Conservation (phyloP, 1,140 invertebrate species). For the Drosophila kurseongensis region DNA sequence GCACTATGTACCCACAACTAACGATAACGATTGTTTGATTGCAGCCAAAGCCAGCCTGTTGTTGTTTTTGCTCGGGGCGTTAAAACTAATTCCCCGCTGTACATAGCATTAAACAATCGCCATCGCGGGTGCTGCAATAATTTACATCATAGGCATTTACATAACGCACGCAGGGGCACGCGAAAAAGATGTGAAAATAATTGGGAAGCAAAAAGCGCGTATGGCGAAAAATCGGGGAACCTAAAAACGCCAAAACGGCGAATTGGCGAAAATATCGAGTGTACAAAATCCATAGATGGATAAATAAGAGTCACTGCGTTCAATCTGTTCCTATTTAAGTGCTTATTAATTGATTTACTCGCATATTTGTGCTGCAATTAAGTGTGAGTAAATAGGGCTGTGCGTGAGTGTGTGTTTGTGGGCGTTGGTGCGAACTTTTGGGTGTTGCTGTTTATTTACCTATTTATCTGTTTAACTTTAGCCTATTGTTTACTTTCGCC, state of each 20-base stretch:
- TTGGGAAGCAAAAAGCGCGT: slow-evolving; percentile 31
- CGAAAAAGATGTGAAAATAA: slow-evolving; percentile 29
- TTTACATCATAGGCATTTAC: slow-evolving; percentile 47
- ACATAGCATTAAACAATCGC: slow-evolving; percentile 48
- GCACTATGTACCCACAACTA: background rate
- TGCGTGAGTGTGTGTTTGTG: slow-evolving; percentile 11
- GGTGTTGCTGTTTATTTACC: slow-evolving; percentile 51
- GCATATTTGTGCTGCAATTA: slow-evolving; percentile 55
- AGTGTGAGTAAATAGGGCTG: slow-evolving; percentile 39
- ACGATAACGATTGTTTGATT: slow-evolving; percentile 9
- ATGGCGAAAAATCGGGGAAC: slow-evolving; percentile 41
- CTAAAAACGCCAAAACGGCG: slow-evolving; percentile 14
- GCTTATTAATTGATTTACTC: slow-evolving; percentile 45
- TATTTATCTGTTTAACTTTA: slow-evolving; percentile 45
- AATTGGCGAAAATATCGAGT: slow-evolving; percentile 12
- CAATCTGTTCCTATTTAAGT: slow-evolving; percentile 69
- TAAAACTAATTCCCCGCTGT: slow-evolving; percentile 35
- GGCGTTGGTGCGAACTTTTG: slow-evolving; percentile 36
- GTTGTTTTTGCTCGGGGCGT: slow-evolving; percentile 57
- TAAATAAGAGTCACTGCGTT: slow-evolving; percentile 27
- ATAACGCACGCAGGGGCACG: slow-evolving; percentile 1
- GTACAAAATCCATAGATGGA: slow-evolving; percentile 43
- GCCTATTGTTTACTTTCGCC: slow-evolving; percentile 20
- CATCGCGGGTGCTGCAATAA: slow-evolving; percentile 56
- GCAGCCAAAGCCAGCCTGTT: slow-evolving; percentile 28